Percentiles rank a stretch among this genome's conserved stretches.
These are phyloP conservation scores for Drosophila monieri DNA, from an alignment of 2,888 invertebrate species.

Conservation along the genomic window DNA sequence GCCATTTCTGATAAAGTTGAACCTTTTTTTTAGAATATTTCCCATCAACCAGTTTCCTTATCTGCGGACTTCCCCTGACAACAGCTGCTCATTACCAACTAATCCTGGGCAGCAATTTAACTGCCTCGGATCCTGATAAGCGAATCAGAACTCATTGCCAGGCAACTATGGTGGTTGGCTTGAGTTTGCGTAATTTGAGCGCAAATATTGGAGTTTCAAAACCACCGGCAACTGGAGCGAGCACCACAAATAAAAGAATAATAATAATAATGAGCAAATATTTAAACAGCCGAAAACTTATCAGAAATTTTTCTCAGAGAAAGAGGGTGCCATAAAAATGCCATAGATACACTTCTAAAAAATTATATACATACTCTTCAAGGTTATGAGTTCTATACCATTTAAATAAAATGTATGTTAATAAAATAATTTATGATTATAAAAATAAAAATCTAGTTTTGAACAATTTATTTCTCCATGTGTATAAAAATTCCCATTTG, in stretches of 20 bases:
- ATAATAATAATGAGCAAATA: slow-evolving; percentile 79
- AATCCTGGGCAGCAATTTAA: slow-evolving; percentile 54
- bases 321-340: background rate
- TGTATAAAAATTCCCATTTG: background rate
- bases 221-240: slow-evolving; percentile 27
- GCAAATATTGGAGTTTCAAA: slow-evolving; percentile 74
- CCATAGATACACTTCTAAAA: background rate
- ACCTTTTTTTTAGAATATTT: slow-evolving; percentile 13
- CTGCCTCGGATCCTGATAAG: slow-evolving; percentile 7
- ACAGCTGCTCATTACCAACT: slow-evolving; percentile 58
- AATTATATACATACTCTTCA: background rate
- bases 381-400: too few relatives aligned
- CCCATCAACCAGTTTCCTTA: background rate
- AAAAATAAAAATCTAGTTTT: too few relatives aligned
- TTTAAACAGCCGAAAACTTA: slow-evolving; percentile 52
- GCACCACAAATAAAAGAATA: slow-evolving; percentile 65
- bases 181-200: slow-evolving; percentile 60
- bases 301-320: background rate
- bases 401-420: background rate
- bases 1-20: background rate
- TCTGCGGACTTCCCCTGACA: slow-evolving; percentile 11
- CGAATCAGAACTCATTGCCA: slow-evolving; percentile 13
- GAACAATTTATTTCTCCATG: background rate
- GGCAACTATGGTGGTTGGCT: slow-evolving; percentile 26
- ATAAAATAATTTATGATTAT: background rate